Conservation (phyloP, 2,888 invertebrate genomes). For the Argynnis bischoffii region DNA sequence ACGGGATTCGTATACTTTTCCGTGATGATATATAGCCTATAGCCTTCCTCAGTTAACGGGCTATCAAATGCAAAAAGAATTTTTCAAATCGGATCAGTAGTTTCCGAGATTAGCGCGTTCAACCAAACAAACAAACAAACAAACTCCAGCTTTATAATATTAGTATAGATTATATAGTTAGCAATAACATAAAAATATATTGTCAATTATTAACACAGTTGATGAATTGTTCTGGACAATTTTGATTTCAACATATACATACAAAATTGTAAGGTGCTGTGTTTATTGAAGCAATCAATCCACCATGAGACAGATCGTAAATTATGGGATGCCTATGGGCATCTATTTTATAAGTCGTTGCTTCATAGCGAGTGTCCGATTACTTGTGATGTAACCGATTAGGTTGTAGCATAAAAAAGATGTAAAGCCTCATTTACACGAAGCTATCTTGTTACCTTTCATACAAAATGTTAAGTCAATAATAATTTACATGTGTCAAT, state of each 20-base stretch:
- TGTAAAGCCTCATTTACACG: neutral
- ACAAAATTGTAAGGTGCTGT: conserved; percentile 20
- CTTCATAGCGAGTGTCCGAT: conserved; percentile 25
- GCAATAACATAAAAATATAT: neutral
- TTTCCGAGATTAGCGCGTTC: too few species aligned
- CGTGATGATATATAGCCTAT: too few species aligned
- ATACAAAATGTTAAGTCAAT: too few species aligned
- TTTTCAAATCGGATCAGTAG: too few species aligned
- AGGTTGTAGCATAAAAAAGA: conserved; percentile 16
- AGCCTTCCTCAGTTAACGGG: too few species aligned
- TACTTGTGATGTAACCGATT: conserved; percentile 30
- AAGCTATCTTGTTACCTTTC: neutral
- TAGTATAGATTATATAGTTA: too few species aligned
- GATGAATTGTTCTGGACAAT: conserved; percentile 9
- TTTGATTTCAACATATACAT: conserved; percentile 15
- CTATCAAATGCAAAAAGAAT: too few species aligned
- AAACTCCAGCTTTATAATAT: too few species aligned
- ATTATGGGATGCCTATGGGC: conserved; percentile 26
- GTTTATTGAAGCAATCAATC: conserved; percentile 32
- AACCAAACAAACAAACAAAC: too few species aligned
- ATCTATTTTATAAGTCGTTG: conserved; percentile 23
- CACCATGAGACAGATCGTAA: conserved; percentile 29
- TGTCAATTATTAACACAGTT: neutral
- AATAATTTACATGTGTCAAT: too few species aligned
- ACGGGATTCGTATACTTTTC: too few species aligned